Conservation (phyloP, 2,888 invertebrate species). For the Prenolepis imparis region DNA sequence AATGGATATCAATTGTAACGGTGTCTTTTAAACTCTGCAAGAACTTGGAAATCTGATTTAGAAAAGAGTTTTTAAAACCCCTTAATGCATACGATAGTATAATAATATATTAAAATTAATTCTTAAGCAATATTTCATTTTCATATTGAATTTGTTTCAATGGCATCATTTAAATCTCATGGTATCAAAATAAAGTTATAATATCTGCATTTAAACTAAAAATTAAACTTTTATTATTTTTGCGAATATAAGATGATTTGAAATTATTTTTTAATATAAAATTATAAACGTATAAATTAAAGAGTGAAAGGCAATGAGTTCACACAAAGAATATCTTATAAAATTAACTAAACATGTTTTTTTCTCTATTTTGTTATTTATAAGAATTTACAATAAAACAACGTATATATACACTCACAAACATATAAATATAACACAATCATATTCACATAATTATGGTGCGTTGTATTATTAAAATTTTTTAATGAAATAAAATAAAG, state of each 20-base stretch:
- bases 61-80: background rate
- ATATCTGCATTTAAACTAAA: background rate
- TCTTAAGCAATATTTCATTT: background rate
- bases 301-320: background rate
- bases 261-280: background rate
- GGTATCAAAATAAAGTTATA: background rate
- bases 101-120: background rate
- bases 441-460: background rate
- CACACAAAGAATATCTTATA: background rate
- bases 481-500: background rate
- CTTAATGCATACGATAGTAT: slow-evolving; percentile 6
- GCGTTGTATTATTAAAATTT: background rate
- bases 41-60: background rate
- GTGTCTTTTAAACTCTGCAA: background rate
- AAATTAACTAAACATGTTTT: background rate
- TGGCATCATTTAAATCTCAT: background rate
- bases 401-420: background rate
- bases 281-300: background rate
- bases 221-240: background rate
- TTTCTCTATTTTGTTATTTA: background rate
- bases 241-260: background rate
- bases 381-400: background rate
- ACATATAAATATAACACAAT: background rate
- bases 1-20: background rate
- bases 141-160: background rate